Evolutionary conservation across 1,140 invertebrate species (phyloP).

Genomic region (Bradysia coprophila): DNA sequence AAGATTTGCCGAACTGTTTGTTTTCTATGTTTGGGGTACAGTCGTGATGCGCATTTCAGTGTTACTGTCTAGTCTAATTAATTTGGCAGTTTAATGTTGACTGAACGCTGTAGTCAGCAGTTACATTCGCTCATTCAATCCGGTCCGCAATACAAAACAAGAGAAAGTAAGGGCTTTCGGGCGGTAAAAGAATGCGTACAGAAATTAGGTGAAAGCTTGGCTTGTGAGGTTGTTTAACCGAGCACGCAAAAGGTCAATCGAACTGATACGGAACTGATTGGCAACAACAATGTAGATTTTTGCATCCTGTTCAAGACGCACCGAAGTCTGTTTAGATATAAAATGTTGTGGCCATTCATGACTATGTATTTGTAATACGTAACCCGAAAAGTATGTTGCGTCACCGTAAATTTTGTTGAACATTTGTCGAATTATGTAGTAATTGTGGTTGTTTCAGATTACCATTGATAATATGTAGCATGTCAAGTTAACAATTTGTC

Average conservation of each 20-base stretch:
- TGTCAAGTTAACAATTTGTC: too few species aligned
- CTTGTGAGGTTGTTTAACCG: constrained; percentile 16
- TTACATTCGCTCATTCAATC: constrained; percentile 17
- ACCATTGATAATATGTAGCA: too few species aligned
- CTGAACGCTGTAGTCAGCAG: constrained; percentile 18
- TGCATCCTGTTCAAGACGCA: too few species aligned
- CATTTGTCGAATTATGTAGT: too few species aligned
- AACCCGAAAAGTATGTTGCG: too few species aligned
- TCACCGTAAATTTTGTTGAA: too few species aligned
- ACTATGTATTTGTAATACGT: too few species aligned
- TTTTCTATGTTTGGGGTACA: constrained; percentile 35
- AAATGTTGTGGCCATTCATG: too few species aligned
- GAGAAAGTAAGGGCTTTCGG: constrained; percentile 30
- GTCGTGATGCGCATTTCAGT: constrained; percentile 33
- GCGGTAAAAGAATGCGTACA: constrained; percentile 28
- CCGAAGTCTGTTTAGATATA: too few species aligned
- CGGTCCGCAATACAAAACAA: constrained; percentile 21
- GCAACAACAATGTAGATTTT: constrained; percentile 14
- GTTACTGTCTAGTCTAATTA: constrained; percentile 31
- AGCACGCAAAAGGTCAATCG: constrained; percentile 13
- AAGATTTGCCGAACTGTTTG: constrained; percentile 35
- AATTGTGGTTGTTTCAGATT: too few species aligned
- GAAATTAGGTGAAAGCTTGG: constrained; percentile 29
- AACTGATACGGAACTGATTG: constrained; percentile 14
- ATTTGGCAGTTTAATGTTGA: constrained; percentile 27